phyloP scores from a whole-genome alignment of 2,888 invertebrate genomes.

The Hirtodrosophila trivittata region DNA sequence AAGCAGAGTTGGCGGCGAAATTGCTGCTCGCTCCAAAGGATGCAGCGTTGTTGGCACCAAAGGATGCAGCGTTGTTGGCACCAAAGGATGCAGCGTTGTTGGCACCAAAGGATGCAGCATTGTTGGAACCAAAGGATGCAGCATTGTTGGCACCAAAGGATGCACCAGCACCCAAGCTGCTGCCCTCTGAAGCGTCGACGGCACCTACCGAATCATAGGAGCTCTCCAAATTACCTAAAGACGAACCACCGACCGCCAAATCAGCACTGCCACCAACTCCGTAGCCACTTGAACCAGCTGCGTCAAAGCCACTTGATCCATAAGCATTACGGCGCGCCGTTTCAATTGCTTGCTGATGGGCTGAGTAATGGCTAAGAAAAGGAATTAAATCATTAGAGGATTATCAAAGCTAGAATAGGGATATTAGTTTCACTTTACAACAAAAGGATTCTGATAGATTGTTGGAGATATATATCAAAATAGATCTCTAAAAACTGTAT shows the following conservation, averaged over 20 bases:
- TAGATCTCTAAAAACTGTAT: too few relatives aligned
- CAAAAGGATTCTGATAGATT: too few relatives aligned
- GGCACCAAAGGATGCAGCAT: conserved; percentile 60
- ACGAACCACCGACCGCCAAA: conserved; percentile 4
- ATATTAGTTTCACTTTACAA: too few relatives aligned
- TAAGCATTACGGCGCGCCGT: conserved; percentile 74
- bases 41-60: conserved; percentile 35
- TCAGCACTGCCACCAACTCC: conserved; percentile 22
- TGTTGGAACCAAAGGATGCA: conserved; percentile 5
- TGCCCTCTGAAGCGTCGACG: conserved; percentile 38
- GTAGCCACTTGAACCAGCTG: conserved; percentile 20
- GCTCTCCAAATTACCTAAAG: conserved; percentile 56
- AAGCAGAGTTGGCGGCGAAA: conserved; percentile 57
- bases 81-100: conserved; percentile 73
- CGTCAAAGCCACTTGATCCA: conserved; percentile 36
- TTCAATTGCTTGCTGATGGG: conserved; percentile 81
- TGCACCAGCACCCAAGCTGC: conserved; percentile 24
- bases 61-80: conserved; percentile 36
- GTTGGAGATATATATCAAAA: too few relatives aligned
- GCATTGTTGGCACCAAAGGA: conserved; percentile 12
- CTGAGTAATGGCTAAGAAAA: conserved; percentile 75
- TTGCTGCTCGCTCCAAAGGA: conserved; percentile 60
- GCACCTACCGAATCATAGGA: conserved; percentile 71
- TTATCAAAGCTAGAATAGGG: too few relatives aligned
- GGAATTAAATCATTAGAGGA: neutral